Conservation (phyloP, 2,797 vertebrate species). For the Capromys pilorides region DNA sequence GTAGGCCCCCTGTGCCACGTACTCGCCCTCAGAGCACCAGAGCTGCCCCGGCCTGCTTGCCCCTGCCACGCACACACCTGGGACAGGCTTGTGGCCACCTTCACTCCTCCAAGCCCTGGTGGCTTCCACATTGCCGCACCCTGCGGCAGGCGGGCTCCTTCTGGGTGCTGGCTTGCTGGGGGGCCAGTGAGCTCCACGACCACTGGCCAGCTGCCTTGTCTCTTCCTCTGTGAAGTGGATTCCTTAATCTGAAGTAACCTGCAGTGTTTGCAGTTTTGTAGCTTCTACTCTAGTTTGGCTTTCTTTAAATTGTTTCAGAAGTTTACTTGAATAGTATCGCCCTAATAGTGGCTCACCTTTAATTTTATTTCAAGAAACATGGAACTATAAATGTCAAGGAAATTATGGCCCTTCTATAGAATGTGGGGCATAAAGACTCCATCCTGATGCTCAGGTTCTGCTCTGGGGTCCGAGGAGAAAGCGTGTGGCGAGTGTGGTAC, state of each 20-base stretch:
- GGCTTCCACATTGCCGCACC: not conserved
- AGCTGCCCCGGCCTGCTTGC: not conserved
- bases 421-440: not conserved
- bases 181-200: not conserved
- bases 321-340: not conserved
- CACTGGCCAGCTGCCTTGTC: not conserved
- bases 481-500: not conserved
- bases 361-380: conserved; percentile 18
- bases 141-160: not conserved
- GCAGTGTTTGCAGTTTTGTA: not conserved
- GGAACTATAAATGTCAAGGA: not conserved
- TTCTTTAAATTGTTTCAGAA: conserved; percentile 18
- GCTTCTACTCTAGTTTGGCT: not conserved
- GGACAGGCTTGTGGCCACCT: not conserved
- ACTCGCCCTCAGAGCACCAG: not conserved
- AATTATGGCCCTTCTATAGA: not conserved
- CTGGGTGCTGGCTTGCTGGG: no score
- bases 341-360: not conserved
- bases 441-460: not conserved
- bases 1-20: not conserved
- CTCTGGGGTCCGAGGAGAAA: not conserved
- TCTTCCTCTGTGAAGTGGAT: not conserved
- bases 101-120: not conserved
- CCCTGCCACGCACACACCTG: not conserved
- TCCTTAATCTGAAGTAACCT: not conserved